These are phyloP conservation scores for Harmothoe impar DNA, from an alignment of 2,888 invertebrate species.

Conservation along the genomic window DNA sequence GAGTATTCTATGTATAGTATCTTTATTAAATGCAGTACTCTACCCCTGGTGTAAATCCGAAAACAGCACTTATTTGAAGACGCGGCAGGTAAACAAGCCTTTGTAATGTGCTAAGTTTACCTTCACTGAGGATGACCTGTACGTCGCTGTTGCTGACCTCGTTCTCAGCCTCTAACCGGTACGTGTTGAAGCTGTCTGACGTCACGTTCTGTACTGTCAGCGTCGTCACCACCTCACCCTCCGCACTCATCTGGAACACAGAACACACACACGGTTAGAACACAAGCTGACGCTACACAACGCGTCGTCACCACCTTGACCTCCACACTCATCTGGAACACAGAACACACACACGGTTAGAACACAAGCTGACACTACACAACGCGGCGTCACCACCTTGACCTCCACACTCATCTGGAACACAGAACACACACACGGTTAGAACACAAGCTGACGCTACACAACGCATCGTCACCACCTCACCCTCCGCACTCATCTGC, in stretches of 20 bases:
- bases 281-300: no score
- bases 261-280: background rate
- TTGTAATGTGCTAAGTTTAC: background rate
- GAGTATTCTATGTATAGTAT: no score
- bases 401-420: background rate
- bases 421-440: background rate
- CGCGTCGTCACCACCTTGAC: background rate
- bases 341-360: background rate
- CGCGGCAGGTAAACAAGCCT: no score
- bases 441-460: no score
- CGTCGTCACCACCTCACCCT: background rate
- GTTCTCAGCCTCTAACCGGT: background rate
- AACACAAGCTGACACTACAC: no score
- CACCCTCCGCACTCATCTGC: background rate
- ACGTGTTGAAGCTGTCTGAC: background rate
- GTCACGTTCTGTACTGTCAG: conserved; percentile 16
- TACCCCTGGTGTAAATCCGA: no score
- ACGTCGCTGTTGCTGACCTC: background rate
- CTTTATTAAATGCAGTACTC: no score
- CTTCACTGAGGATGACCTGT: background rate
- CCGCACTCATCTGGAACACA: background rate
- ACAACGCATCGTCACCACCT: background rate
- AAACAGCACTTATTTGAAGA: no score
- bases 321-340: background rate
- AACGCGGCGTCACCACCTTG: background rate